These are phyloP conservation scores for Aldrovandia affinis DNA, from an alignment of 2,797 vertebrate species.

Conservation along the genomic window DNA sequence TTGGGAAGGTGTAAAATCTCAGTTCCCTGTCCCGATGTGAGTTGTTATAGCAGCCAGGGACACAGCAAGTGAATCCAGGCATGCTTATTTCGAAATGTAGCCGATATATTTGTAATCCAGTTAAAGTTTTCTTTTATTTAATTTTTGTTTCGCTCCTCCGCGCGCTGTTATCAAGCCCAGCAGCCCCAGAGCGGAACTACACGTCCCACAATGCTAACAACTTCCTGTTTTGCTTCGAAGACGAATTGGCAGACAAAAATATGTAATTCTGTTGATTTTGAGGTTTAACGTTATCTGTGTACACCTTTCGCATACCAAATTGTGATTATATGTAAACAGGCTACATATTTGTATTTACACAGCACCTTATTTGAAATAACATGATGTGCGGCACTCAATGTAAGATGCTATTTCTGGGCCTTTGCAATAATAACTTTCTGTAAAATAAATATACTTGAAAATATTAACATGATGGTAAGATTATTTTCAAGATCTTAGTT, in stretches of 20 bases:
- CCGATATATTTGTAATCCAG: not conserved
- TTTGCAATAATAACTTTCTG: not conserved
- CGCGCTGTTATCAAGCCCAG: conserved; percentile 66
- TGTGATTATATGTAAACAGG: not conserved
- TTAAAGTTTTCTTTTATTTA: conserved; percentile 58
- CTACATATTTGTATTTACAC: not conserved
- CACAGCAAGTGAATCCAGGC: conserved; percentile 97
- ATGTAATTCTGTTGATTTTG: not conserved
- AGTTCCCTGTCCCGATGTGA: conserved; percentile 92
- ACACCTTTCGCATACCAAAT: not conserved
- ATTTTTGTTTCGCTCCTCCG: conserved; percentile 73
- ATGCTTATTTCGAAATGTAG: conserved; percentile 63
- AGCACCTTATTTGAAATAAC: not conserved
- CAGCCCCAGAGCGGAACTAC: conserved; percentile 77
- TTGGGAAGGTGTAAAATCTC: conserved; percentile 96
- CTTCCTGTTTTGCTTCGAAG: conserved; percentile 77
- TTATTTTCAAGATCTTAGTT: not conserved
- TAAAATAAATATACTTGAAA: not conserved
- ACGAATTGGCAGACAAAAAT: not conserved
- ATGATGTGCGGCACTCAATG: not conserved
- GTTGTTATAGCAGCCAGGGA: conserved; percentile 98
- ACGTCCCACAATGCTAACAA: conserved; percentile 59
- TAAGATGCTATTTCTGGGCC: not conserved
- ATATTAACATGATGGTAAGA: not conserved
- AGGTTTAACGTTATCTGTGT: conserved; percentile 12